Evolutionary conservation across 2,888 invertebrate species (phyloP).

Genomic region (Anoplius nigerrimus): DNA sequence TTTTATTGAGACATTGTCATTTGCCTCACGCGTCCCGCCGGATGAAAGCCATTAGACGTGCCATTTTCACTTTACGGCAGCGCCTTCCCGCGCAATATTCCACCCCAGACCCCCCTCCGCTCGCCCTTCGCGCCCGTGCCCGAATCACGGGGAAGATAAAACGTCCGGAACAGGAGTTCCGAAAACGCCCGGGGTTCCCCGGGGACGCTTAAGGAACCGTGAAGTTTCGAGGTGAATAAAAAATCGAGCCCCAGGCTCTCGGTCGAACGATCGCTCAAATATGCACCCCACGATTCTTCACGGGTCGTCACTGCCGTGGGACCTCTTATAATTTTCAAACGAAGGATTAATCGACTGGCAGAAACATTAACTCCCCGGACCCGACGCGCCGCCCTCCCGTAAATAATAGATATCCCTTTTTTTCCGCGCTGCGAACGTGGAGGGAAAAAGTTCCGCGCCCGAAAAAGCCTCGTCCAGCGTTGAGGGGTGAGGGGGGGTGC

Average conservation of each 20-base stretch:
- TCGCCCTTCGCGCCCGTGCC: no score
- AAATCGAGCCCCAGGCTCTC: constrained; percentile 45
- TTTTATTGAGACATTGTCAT: no score
- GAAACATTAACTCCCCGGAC: constrained; percentile 59
- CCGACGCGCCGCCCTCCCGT: constrained; percentile 49
- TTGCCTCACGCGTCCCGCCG: no score
- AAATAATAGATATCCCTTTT: constrained; percentile 54
- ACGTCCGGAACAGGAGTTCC: constrained; percentile 41
- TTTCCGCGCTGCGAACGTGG: constrained; percentile 31
- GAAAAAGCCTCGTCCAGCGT: constrained; percentile 17
- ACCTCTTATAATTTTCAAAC: constrained; percentile 64
- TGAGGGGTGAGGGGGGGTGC: not conserved
- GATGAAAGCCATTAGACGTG: no score
- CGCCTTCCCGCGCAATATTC: constrained; percentile 22
- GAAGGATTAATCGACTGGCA: constrained; percentile 66
- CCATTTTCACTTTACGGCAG: no score
- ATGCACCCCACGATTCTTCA: constrained; percentile 62
- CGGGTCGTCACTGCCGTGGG: constrained; percentile 55
- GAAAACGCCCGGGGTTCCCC: constrained; percentile 41
- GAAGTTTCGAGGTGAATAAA: constrained; percentile 56
- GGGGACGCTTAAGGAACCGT: constrained; percentile 52
- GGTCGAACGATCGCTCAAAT: constrained; percentile 52
- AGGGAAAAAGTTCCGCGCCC: constrained; percentile 44
- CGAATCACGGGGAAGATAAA: constrained; percentile 50
- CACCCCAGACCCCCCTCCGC: no score